phyloP scores from a whole-genome alignment of 2,113 vertebrate species.

The Melanocharis versteri region DNA sequence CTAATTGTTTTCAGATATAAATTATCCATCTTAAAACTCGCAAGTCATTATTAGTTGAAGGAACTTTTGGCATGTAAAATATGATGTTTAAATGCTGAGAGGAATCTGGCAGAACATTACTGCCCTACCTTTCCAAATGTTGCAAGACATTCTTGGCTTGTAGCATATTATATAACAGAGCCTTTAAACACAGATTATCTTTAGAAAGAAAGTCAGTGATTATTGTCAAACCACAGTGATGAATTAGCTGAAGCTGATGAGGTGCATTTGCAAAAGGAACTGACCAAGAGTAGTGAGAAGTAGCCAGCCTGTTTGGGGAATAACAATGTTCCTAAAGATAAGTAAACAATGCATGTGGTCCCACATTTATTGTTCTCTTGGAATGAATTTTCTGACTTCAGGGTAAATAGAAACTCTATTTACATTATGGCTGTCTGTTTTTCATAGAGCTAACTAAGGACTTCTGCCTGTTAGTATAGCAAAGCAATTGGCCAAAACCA shows the following conservation, averaged over 20 bases:
- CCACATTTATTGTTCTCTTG: constrained; percentile 7
- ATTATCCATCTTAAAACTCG: neutral
- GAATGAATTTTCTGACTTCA: constrained; percentile 16
- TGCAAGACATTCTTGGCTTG: constrained; percentile 63
- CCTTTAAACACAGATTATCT: constrained; percentile 48
- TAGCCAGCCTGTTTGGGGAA: neutral
- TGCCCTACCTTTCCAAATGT: constrained; percentile 59
- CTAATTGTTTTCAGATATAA: constrained; percentile 25
- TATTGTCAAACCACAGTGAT: constrained; percentile 43
- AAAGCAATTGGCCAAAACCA: neutral
- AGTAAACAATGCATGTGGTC: neutral
- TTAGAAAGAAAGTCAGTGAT: constrained; percentile 22
- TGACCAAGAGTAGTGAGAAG: neutral
- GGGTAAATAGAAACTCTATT: constrained; percentile 35
- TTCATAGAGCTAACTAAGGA: neutral
- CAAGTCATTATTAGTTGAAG: constrained; percentile 29
- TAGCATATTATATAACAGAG: constrained; percentile 31
- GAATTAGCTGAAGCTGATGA: constrained; percentile 53
- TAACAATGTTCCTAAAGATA: neutral
- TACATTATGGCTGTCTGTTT: neutral
- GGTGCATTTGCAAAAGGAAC: neutral
- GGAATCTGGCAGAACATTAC: constrained; percentile 59
- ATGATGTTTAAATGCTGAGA: constrained; percentile 39
- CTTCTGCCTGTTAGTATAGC: neutral
- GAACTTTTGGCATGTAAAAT: constrained; percentile 41